Evolutionary conservation across 2,888 invertebrate species (phyloP).

Genomic region (Suillia variegata): DNA sequence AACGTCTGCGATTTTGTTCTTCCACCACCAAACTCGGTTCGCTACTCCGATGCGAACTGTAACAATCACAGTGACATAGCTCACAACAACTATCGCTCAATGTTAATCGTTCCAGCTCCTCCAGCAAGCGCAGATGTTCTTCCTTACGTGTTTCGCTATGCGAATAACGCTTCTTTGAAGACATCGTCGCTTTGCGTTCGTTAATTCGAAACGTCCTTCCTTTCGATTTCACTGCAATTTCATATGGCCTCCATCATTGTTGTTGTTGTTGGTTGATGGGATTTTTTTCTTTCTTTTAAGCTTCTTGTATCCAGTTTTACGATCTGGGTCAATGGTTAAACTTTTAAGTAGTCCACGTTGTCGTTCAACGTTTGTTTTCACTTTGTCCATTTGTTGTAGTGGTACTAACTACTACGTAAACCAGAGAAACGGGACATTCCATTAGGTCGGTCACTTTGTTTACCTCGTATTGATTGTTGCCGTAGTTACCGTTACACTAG

Average conservation of each 20-base stretch:
- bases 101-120: conserved; percentile 40
- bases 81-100: conserved; percentile 54
- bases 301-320: not conserved
- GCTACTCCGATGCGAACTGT: conserved; percentile 50
- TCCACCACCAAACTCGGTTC: conserved; percentile 22
- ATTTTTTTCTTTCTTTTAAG: not conserved
- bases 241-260: not conserved
- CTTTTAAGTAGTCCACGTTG: not conserved
- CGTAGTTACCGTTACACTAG: not conserved
- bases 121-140: conserved; percentile 47
- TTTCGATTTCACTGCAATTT: not conserved
- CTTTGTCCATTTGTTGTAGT: not conserved
- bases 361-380: not conserved
- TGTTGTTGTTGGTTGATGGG: not conserved
- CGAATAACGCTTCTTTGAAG: not conserved
- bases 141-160: conserved; percentile 26
- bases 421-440: not conserved
- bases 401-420: not conserved
- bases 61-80: conserved; percentile 57
- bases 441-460: not conserved
- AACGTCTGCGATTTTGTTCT: conserved; percentile 23
- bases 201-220: not conserved
- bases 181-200: not conserved
- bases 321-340: conserved; percentile 2
- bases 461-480: not conserved